Conservation (phyloP, 2,797 vertebrate species). For the Eulemur coronatus region DNA sequence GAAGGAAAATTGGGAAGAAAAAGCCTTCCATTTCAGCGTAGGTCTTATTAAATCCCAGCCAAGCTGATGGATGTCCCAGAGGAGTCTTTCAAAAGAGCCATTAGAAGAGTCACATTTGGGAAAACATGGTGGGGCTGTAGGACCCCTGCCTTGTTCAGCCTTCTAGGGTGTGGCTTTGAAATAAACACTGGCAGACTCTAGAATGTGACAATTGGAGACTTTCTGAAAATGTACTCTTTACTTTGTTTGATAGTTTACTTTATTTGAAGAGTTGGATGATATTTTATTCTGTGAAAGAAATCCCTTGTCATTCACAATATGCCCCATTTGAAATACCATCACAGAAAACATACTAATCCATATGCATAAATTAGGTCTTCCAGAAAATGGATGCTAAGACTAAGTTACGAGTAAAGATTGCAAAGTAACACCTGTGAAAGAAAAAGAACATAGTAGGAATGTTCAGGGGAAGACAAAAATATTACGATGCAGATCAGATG, state of each 20-base stretch:
- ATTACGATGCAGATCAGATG: background rate
- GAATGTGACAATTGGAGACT: fast-evolving
- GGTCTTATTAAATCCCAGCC: background rate
- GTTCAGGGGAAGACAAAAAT: background rate
- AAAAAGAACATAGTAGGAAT: background rate
- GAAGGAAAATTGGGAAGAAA: background rate
- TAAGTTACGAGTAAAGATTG: background rate
- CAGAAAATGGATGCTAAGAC: background rate
- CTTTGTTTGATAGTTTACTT: background rate
- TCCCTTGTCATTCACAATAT: background rate
- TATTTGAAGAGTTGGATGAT: background rate
- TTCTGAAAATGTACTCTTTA: background rate
- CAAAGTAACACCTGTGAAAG: background rate
- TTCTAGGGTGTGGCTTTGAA: background rate
- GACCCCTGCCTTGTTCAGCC: background rate
- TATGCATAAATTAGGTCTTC: background rate
- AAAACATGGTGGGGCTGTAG: background rate
- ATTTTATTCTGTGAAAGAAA: background rate
- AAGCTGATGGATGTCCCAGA: too few relatives aligned
- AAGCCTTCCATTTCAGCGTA: background rate
- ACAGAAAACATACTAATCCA: background rate
- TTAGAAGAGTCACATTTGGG: background rate
- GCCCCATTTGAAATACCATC: background rate
- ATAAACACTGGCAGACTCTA: background rate
- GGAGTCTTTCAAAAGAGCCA: background rate